Evolutionary conservation across 1,140 invertebrate genomes (phyloP), one percentile per base, ranked within the genome.

Genomic region (Idris sp.): DNA sequence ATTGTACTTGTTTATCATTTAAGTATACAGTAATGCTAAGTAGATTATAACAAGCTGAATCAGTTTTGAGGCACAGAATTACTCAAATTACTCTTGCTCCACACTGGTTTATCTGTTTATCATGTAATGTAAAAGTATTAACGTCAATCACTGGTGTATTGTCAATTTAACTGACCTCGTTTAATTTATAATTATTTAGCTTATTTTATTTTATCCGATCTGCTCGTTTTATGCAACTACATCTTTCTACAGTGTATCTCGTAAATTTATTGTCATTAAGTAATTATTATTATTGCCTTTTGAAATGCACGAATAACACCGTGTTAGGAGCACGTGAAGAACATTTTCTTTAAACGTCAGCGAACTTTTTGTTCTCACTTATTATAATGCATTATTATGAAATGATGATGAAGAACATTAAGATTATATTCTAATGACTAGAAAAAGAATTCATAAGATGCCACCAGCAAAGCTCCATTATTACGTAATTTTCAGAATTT

Each of bases 201-300:
- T 19, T 30, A 13, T 19, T 36, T 15, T 30, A 15, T n/a, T n/a
- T n/a, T 14, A 46, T 35, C 0, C 36, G 36, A 43, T 40, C 7
- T 4, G 5, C 26, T 14, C 30, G 14, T 8, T 44, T 44, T 33
- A 18, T 35, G 41, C 54, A 59, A 59, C 6, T 46, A 28, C 15
- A 44, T 59, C 54, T 26, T 22, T 10, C 11, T 13, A 18, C 11
- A 40, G 35, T n/a, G n/a, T n/a, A n/a, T n/a, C n/a, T 51, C 44
- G 35, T 18, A 62, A 49, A 53, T 51, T 51, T 48, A 54, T 67
- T 38, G 16, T 56, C 62, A 44, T 64, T 53, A 68, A 68, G 36
- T 49, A 68, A 68, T 68, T 68, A 68, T 58, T 22, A 22, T n/a
- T 35, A 30, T 11, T 8, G 30, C 1, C 16, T 64, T 31, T 53